Evolutionary conservation across 2,797 vertebrate species (phyloP).

Genomic region (Sebastes kiyomatsui): DNA sequence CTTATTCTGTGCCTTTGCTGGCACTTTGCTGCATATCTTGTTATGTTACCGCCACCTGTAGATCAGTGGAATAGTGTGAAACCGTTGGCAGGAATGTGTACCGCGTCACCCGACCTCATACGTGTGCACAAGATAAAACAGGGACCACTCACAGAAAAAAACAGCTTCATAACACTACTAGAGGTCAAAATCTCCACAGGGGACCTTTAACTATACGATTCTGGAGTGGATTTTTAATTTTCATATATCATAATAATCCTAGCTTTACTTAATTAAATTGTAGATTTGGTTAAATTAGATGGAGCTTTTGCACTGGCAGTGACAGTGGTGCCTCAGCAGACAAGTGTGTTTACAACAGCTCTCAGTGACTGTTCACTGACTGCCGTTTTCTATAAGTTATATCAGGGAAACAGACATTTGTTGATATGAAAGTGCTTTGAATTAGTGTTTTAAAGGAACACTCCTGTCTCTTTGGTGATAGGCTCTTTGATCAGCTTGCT

Average conservation of each 20-base stretch:
- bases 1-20: not conserved
- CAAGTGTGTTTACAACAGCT: not conserved
- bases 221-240: not conserved
- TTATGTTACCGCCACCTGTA: not conserved
- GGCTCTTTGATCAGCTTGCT: slow-evolving; percentile 29
- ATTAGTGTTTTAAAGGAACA: slow-evolving; percentile 15
- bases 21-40: not conserved
- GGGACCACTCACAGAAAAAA: not conserved
- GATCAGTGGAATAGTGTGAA: not conserved
- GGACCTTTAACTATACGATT: not conserved
- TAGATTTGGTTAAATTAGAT: not conserved
- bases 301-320: not conserved
- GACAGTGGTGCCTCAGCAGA: not conserved
- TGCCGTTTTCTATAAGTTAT: not conserved
- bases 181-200: not conserved
- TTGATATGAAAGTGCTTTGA: slow-evolving; percentile 28
- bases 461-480: not conserved
- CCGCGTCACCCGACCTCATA: not conserved
- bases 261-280: not conserved
- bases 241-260: not conserved
- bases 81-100: not conserved
- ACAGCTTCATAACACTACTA: not conserved
- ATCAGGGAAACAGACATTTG: slow-evolving; percentile 5
- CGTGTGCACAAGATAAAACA: not conserved
- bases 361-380: not conserved